Evolutionary conservation across 2,797 vertebrate species (phyloP), one percentile per base, ranked within the genome.

Genomic region (Myotis pilosus): DNA sequence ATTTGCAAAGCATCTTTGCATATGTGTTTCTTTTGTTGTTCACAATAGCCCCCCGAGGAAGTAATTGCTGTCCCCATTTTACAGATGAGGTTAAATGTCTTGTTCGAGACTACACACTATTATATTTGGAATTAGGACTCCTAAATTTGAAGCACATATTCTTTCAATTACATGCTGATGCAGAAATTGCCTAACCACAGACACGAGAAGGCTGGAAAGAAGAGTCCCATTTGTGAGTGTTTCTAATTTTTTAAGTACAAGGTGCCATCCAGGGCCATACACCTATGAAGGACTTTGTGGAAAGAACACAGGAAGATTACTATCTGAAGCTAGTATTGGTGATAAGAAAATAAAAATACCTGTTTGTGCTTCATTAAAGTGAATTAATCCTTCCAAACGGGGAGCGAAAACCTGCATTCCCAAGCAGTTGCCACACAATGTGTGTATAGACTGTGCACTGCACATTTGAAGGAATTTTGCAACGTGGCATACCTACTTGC

Each of bases 291-390:
- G 76, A 89, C 51, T 94, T 60, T 83, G 44, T 87, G 57, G 60
- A 91, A 92, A 86, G 69, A 86, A 90, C 44, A 66, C 15, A 53
- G 17, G 80, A 94, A 8, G n/a, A 72, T 92, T 72, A 64, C 60
- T 71, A 9, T 41, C 33, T 92, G 69, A 91, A 95, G 82, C 72
- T 22, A 33, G 28, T 13, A 19, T 69, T 90, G 71, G 8, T 83
- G 79, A 89, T 68, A 22, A 90, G 72, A 94, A 66, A 80, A 69
- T 36, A 79, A 84, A 94, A 36, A 79, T 92, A 36, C 53, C 25
- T 49, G 15, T 62, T 86, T 62, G n/a, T 85, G 60, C 84, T 96
- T 94, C 57, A 23, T 74, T 92, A 66, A 92, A 76, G 44, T 66
- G 60, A 94, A 49, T 11, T 55, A 49, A 36, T 75, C 86, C 38